Conservation (phyloP, 2,888 invertebrate species). For the Dioctria rufipes region DNA sequence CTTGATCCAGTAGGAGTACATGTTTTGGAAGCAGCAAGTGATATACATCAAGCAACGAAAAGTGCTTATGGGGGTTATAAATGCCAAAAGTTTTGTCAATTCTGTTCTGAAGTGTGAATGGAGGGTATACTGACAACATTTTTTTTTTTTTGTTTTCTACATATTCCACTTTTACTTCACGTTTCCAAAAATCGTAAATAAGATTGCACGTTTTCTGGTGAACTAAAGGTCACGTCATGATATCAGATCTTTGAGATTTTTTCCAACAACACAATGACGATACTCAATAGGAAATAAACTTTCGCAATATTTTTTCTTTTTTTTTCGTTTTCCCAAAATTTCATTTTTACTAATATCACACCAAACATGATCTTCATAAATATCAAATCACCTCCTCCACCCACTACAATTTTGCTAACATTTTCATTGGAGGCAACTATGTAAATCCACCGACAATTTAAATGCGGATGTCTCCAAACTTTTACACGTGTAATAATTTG, state of each 20-base stretch:
- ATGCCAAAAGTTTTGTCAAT: conserved; percentile 51
- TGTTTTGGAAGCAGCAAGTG: conserved; percentile 30
- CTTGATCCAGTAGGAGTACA: not conserved
- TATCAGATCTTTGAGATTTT: not conserved
- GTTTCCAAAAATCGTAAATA: not conserved
- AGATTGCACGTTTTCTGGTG: conserved; percentile 16
- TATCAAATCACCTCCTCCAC: not conserved
- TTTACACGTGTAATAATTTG: conserved; percentile 35
- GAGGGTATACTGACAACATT: not conserved
- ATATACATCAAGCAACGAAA: conserved; percentile 31
- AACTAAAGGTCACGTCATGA: not conserved
- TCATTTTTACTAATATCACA: conserved; percentile 27
- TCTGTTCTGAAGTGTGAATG: not conserved
- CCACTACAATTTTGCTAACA: too few relatives aligned
- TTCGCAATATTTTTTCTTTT: not conserved
- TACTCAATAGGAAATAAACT: not conserved
- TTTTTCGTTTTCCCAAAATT: not conserved
- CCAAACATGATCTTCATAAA: not conserved
- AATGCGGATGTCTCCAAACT: not conserved
- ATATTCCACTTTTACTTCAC: not conserved
- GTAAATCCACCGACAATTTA: not conserved
- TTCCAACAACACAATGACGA: conserved; percentile 17
- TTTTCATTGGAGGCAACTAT: too few relatives aligned
- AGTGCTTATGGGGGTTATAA: conserved; percentile 50
- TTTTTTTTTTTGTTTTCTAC: not conserved